phyloP scores from a whole-genome alignment of 2,888 invertebrate species.

The Tachystola acroxantha region DNA sequence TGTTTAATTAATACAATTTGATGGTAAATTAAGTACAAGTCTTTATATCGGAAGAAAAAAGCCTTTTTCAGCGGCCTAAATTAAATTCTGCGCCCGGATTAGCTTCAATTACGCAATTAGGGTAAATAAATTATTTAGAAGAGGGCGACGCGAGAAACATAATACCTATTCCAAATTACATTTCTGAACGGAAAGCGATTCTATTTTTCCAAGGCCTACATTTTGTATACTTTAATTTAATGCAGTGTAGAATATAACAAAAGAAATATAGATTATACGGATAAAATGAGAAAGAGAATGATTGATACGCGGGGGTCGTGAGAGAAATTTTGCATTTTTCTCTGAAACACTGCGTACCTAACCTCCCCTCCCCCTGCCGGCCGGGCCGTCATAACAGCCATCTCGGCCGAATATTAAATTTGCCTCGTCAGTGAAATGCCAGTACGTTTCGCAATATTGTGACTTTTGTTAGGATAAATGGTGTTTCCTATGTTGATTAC shows the following conservation, averaged over 20 bases:
- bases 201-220: neutral
- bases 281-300: slow-evolving; percentile 47
- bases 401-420: slow-evolving; percentile 65
- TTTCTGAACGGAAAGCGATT: neutral
- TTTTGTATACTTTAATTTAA: slow-evolving; percentile 11
- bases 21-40: slow-evolving; percentile 23
- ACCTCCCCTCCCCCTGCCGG: slow-evolving; percentile 14
- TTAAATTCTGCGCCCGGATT: slow-evolving; percentile 52
- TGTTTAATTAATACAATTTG: slow-evolving; percentile 37
- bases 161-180: slow-evolving; percentile 9
- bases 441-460: slow-evolving; percentile 54
- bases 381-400: slow-evolving; percentile 41
- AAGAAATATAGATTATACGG: slow-evolving; percentile 25
- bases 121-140: slow-evolving; percentile 54
- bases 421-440: slow-evolving; percentile 51
- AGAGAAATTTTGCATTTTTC: slow-evolving; percentile 44
- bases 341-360: slow-evolving; percentile 21
- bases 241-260: slow-evolving; percentile 30
- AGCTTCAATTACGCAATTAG: slow-evolving; percentile 58
- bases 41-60: slow-evolving; percentile 20
- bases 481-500: slow-evolving; percentile 15
- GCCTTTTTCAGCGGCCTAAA: slow-evolving; percentile 30
- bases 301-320: slow-evolving; percentile 44
- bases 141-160: slow-evolving; percentile 24
- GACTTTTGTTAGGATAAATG: slow-evolving; percentile 41